These are phyloP conservation scores for Crocallis elinguaria DNA, from an alignment of 2,888 invertebrate species.

Conservation along the genomic window DNA sequence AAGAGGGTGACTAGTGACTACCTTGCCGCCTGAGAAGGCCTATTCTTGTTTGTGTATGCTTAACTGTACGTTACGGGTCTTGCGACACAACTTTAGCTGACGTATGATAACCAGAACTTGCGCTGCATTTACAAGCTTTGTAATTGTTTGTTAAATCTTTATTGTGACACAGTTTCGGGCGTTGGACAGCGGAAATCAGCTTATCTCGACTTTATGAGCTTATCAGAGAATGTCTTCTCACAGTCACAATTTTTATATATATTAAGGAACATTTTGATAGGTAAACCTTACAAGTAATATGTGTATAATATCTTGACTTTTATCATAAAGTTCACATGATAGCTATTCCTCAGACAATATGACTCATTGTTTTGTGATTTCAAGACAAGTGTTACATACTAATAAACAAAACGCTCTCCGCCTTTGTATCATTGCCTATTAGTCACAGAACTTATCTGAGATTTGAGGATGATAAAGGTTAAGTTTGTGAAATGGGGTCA, in stretches of 20 bases:
- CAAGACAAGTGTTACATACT: constrained; percentile 69
- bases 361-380: constrained; percentile 79
- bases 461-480: constrained; percentile 13
- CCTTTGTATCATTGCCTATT: constrained; percentile 32
- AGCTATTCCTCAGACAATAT: constrained; percentile 48
- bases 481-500: constrained; percentile 5
- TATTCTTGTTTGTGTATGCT: constrained; percentile 76
- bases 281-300: neutral
- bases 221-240: constrained; percentile 17
- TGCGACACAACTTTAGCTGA: constrained; percentile 66
- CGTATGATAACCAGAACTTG: constrained; percentile 51
- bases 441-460: constrained; percentile 24
- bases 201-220: constrained; percentile 23
- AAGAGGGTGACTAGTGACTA: constrained; percentile 77
- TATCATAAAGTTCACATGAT: constrained; percentile 25
- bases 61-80: constrained; percentile 74
- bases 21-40: constrained; percentile 45
- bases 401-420: constrained; percentile 60
- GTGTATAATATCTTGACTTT: neutral
- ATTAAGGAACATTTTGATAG: neutral
- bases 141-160: constrained; percentile 30
- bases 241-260: neutral
- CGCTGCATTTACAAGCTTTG: constrained; percentile 11
- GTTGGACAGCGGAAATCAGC: constrained; percentile 21
- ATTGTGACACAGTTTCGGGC: constrained; percentile 29